Percentiles rank a stretch among this genome's conserved stretches.
phyloP scores from a whole-genome alignment of 2,113 vertebrate genomes.

The Mustela nigripes region DNA sequence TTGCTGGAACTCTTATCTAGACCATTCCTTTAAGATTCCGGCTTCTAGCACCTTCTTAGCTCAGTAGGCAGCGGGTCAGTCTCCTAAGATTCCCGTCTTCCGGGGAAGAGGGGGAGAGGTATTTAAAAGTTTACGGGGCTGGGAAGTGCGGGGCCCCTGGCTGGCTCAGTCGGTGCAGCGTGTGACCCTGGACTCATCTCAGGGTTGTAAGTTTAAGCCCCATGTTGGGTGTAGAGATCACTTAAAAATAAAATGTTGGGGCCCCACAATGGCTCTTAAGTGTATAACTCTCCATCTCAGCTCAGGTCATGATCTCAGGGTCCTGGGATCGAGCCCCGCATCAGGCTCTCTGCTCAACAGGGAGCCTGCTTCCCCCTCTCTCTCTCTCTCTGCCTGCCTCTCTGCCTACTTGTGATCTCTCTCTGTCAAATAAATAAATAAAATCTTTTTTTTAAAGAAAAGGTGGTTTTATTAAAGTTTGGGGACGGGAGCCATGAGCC shows the following conservation, averaged over 20 bases:
- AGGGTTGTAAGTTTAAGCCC: not conserved
- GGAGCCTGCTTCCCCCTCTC: too few relatives aligned
- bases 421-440: too few relatives aligned
- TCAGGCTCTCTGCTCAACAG: too few relatives aligned
- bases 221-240: not conserved
- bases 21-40: not conserved
- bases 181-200: not conserved
- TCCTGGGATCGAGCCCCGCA: not conserved
- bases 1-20: not conserved
- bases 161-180: not conserved
- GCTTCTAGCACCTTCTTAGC: too few relatives aligned
- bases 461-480: too few relatives aligned
- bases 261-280: not conserved
- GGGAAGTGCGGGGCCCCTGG: not conserved
- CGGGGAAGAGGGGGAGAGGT: not conserved
- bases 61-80: fast-evolving
- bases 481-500: too few relatives aligned
- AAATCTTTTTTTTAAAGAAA: too few relatives aligned
- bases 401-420: not conserved
- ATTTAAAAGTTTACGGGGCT: not conserved
- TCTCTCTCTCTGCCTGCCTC: too few relatives aligned
- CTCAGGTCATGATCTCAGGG: not conserved
- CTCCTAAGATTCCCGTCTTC: not conserved
- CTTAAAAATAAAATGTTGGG: not conserved
- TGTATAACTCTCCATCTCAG: not conserved